These are phyloP conservation scores for Drosophila maculinotata DNA, from an alignment of 2,888 invertebrate species.

Conservation along the genomic window DNA sequence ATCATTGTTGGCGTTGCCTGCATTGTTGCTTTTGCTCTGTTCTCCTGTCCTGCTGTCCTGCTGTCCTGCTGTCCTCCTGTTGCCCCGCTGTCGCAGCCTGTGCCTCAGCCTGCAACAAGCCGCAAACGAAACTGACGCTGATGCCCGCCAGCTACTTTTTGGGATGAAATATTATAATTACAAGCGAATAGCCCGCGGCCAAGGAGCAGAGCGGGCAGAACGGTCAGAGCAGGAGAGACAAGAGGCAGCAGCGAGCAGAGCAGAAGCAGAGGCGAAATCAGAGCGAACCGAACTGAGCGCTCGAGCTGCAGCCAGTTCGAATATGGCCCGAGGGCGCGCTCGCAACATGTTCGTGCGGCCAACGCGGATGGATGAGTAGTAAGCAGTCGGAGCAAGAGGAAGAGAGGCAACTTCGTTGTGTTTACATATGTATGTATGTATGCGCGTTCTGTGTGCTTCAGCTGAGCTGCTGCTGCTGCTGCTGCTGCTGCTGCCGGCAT, in stretches of 20 bases:
- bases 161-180: conserved; percentile 86
- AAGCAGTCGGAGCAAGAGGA: conserved; percentile 9
- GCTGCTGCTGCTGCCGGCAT: conserved; percentile 66
- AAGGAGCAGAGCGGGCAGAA: conserved; percentile 62
- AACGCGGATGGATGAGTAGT: conserved; percentile 11
- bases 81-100: conserved; percentile 17
- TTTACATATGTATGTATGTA: conserved; percentile 57
- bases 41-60: conserved; percentile 6
- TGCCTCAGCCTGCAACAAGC: conserved; percentile 68
- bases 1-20: conserved; percentile 77
- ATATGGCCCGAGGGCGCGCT: conserved; percentile 42
- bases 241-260: conserved; percentile 19
- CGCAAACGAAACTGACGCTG: conserved; percentile 79
- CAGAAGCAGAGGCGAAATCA: conserved; percentile 28
- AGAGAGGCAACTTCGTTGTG: conserved; percentile 61
- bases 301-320: conserved; percentile 50
- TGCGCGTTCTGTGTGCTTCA: conserved; percentile 11
- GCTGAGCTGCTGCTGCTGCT: conserved; percentile 35
- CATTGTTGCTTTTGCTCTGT: conserved; percentile 62
- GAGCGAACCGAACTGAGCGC: conserved; percentile 36
- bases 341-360: conserved; percentile 69
- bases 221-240: conserved; percentile 24
- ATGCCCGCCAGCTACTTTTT: conserved; percentile 83
- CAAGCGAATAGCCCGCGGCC: conserved; percentile 82
- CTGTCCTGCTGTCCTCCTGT: conserved; percentile 14